A percentile compares a stretch with the other conserved stretches of the same genome.
phyloP scores from a whole-genome alignment of 2,113 vertebrate genomes.

The Dasyornis broadbenti region DNA sequence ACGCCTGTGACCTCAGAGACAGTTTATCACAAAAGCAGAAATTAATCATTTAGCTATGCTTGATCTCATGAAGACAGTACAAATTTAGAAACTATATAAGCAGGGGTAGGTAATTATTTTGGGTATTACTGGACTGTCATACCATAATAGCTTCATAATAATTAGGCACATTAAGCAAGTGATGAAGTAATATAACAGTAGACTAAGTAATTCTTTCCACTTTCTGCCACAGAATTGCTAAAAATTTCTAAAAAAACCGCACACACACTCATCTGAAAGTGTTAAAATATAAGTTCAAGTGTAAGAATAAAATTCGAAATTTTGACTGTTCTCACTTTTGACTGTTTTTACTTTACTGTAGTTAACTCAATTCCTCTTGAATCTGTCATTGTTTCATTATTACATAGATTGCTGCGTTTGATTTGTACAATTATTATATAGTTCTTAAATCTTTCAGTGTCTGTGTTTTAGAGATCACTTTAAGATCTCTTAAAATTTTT shows the following conservation, averaged over 20 bases:
- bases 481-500: neutral
- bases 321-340: neutral
- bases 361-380: neutral
- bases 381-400: neutral
- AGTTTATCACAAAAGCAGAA: neutral
- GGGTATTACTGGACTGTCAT: neutral
- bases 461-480: neutral
- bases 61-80: neutral
- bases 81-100: neutral
- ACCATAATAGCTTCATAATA: neutral
- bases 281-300: neutral
- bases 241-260: neutral
- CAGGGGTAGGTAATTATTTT: neutral
- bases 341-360: neutral
- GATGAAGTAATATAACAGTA: neutral
- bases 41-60: neutral
- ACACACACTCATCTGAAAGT: accelerated
- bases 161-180: neutral
- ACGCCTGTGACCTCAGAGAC: neutral
- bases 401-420: neutral
- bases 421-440: neutral
- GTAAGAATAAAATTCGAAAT: neutral
- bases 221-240: neutral
- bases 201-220: neutral
- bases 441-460: neutral